Base-by-base conservation (phyloP, 2,797 vertebrate genomes). In the Cynodonichthys magdalenae region DNA sequence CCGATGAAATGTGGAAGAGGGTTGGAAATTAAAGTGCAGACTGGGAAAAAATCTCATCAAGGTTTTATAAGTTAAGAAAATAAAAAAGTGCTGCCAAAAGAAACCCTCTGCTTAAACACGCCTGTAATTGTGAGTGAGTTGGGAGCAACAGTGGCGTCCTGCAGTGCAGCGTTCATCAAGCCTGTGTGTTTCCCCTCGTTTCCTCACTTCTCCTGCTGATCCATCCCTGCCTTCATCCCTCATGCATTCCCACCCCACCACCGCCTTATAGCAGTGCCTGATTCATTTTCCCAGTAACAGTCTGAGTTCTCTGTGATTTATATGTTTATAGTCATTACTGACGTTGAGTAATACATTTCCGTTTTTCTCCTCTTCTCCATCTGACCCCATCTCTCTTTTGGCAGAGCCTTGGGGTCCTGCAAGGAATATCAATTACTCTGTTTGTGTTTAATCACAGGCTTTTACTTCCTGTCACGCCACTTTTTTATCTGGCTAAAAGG, bases 281-380 rank as follows among this genome's bases (percentile, higher is more conserved):
- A 86, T 88, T 90, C 89, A 90, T 92, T 92, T 87, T 80, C 81
- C 67, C 71, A 49, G 76, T 63, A 88, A 70, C 81, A 34, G 84
- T 71, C 79, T 75, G 66, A 76, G 61, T 82, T 82, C 74, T 71
- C 59, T 45, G 81, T 94, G 93, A 93, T 93, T 93, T 93, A 93
- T 93, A 93, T 93, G 92, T 93, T 93, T 93, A 92, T 91, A 86
- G 89, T 87, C 91, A 90, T 91, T 92, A 88, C 89, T 90, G 92
- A 92, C 87, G 63, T 91, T 90, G 92, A 93, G 87, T 92, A 91
- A 93, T 94, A 89, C 83, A 84, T 92, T 90, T 90, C 74, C 74
- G 59, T 74, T 82, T 78, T 72, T 46, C 53, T 39, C 68, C 67
- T 78, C 80, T 77, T 83, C 83, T 82, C 76, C 71, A 59, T 81